Conservation (phyloP, 2,113 vertebrate genomes). For the Grus americana region DNA sequence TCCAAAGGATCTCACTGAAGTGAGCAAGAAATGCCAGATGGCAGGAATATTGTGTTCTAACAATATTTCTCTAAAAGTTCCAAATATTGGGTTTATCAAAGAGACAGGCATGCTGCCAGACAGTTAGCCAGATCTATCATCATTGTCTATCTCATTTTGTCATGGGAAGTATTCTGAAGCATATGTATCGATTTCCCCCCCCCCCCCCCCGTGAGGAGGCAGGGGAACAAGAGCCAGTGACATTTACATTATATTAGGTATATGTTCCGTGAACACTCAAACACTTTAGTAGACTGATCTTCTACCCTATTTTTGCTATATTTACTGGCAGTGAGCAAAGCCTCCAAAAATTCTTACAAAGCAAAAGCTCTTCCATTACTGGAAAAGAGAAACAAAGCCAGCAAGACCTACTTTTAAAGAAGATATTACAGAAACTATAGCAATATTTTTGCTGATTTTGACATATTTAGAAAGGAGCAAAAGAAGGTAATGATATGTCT, state of each 20-base stretch:
- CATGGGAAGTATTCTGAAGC: not conserved
- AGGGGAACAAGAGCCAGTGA: not conserved
- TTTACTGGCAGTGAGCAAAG: not conserved
- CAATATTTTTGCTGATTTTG: not conserved
- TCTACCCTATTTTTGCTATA: not conserved
- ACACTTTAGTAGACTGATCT: not conserved
- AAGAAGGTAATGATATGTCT: not conserved
- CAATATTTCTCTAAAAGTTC: not conserved
- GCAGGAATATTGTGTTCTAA: not conserved
- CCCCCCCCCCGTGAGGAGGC: not conserved
- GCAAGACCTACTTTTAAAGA: not conserved
- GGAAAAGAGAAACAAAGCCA: not conserved
- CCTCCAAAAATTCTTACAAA: constrained; percentile 1
- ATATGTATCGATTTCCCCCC: not conserved
- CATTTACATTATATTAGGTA: not conserved
- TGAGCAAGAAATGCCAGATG: not conserved
- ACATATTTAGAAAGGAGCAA: not conserved
- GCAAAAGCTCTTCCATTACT: not conserved
- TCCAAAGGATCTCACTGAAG: not conserved
- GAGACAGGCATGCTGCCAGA: not conserved
- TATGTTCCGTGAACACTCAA: not conserved
- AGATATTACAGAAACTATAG: not conserved
- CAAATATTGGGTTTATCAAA: not conserved
- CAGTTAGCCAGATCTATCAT: not conserved
- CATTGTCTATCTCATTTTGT: not conserved